Conservation (phyloP, 2,888 invertebrate genomes). For the Tinea trinotella region DNA sequence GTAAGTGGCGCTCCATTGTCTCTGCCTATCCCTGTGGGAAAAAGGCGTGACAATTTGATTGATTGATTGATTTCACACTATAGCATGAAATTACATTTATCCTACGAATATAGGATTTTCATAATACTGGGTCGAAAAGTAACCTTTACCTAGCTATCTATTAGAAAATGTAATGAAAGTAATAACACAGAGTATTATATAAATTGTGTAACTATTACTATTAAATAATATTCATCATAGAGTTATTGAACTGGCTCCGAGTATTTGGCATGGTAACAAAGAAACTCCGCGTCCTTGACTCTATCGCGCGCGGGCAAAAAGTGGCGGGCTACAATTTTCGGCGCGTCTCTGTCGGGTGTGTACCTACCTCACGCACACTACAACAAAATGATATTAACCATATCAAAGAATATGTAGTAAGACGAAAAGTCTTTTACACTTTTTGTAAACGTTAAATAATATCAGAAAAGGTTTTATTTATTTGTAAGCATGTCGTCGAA, state of each 20-base stretch:
- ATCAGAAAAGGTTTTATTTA: too few relatives aligned
- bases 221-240: constrained; percentile 6
- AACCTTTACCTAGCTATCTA: too few relatives aligned
- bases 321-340: constrained; percentile 13
- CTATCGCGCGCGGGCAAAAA: constrained; percentile 13
- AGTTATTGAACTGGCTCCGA: constrained; percentile 6
- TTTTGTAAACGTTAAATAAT: too few relatives aligned
- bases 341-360: constrained; percentile 15
- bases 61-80: too few relatives aligned
- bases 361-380: constrained; percentile 11
- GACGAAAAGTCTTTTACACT: not conserved
- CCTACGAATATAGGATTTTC: too few relatives aligned
- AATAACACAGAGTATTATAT: not conserved
- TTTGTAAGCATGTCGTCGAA: too few relatives aligned
- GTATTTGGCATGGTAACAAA: constrained; percentile 7
- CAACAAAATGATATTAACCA: not conserved
- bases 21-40: too few relatives aligned
- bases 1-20: too few relatives aligned
- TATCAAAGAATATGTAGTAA: not conserved
- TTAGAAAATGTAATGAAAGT: too few relatives aligned
- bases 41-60: too few relatives aligned
- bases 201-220: not conserved
- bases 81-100: too few relatives aligned
- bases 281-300: constrained; percentile 5
- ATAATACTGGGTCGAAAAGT: too few relatives aligned